Base-by-base conservation (phyloP, 2,797 vertebrate genomes). In the Serranus cabrilla region DNA sequence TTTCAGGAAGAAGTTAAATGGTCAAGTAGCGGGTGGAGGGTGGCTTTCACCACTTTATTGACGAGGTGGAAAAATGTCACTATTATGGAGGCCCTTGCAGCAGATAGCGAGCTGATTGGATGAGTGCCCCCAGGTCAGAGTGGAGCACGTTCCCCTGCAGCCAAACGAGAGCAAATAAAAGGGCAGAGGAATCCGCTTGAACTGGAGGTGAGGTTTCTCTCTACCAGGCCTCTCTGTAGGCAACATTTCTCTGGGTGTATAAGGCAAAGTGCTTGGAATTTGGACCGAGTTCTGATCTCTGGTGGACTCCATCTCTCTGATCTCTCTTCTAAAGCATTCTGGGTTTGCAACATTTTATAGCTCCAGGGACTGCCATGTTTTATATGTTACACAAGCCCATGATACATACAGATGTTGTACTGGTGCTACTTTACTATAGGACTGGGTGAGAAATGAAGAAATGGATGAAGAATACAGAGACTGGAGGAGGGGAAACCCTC, bases 61-160 rank as follows among this genome's bases (percentile, higher is more conserved):
- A 96, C 92, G 91, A 95, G 94, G 95, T 95, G 93, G 94, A 94
- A 96, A 96, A 96, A 95, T 95, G 95, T 96, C 95, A 96, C 95
- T 93, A 95, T 96, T 95, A 96, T 94, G 87, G 93, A 95, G 90
- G 93, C 91, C 90, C 93, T 95, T 94, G 94, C 92, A 94, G 93
- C 80, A 95, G 94, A 95, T 95, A 95, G 93, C 76, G 91, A 95
- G 93, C 94, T 95, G 95, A 95, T 96, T 95, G 95, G 94, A 95
- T 94, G 94, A 94, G 94, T 95, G 95, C 91, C 94, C 95, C 87
- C 81, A 81, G 95, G 95, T 96, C 95, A 96, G 91, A 89, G 81
- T 89, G 88, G 89, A 94, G 92, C 89, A 83, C 90, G 86, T 94
- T 94, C 91, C 91, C 87, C 89, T 83, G 83, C 93, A 94, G 92